Evolutionary conservation across 2,888 invertebrate genomes (phyloP).

Genomic region (Gastracanthus pulcherrimus): DNA sequence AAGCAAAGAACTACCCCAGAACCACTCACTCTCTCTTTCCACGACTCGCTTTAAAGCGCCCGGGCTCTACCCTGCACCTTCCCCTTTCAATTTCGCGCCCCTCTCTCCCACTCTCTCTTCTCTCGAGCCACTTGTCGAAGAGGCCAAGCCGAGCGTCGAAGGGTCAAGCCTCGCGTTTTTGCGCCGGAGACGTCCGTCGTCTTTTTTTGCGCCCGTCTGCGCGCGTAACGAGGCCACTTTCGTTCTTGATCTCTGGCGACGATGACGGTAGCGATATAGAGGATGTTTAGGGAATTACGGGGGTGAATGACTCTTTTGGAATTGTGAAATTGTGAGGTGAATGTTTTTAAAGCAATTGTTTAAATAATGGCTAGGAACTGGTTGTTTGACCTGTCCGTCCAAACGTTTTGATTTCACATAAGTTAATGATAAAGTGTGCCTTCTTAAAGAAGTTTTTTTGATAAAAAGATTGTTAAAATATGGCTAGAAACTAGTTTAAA

Average conservation of each 20-base stretch:
- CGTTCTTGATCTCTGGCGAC: background rate
- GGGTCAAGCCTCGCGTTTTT: conserved; percentile 47
- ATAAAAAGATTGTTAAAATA: no score
- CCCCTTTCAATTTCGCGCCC: conserved; percentile 32
- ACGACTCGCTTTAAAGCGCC: conserved; percentile 21
- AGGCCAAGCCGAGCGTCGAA: conserved; percentile 7
- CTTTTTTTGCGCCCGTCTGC: background rate
- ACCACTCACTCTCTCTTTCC: background rate
- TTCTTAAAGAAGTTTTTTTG: no score
- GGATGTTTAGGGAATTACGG: background rate
- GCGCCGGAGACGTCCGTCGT: background rate
- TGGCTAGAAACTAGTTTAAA: no score
- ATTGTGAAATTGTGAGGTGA: no score
- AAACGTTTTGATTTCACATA: no score
- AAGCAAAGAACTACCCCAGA: background rate
- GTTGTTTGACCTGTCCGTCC: no score
- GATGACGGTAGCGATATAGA: background rate
- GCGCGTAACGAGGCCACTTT: conserved; percentile 46
- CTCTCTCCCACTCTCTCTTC: background rate
- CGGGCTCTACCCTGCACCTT: background rate
- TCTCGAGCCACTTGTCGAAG: conserved; percentile 7
- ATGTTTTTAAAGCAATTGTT: no score
- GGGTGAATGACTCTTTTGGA: background rate
- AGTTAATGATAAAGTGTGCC: no score
- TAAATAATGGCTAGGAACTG: no score